Evolutionary conservation across 2,113 vertebrate species (phyloP), one percentile per base, ranked within the genome.

Genomic region (Ptilonorhynchus violaceus): DNA sequence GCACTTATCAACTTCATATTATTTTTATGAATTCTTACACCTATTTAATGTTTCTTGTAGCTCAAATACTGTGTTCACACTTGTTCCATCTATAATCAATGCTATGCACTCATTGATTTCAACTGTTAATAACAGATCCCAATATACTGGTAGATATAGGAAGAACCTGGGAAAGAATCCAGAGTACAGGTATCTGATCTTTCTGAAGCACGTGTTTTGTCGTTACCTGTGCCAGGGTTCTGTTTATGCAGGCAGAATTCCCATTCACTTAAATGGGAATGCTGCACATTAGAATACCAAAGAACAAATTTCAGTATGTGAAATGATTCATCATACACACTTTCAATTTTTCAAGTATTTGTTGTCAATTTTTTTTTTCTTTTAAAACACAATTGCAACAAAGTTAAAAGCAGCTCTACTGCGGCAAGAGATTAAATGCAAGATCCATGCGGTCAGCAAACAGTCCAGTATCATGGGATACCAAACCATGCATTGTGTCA

Each of bases 91-190:
- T 70, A 77, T 35, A 76, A 89, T 85, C 85, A 95, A 42, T 64
- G 49, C 46, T 77, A 59, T 6, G 15, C 16, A 80, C 17, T 80
- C 66, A 91, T 23, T 77, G 80, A 93, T 88, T 93, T 97, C 87
- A 96, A 42, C 13, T 24, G 37, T n/a, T 72, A 80, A 85, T 72
- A 97, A 92, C 44, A 42, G 58, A 14, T 92, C 47, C 53, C 41
- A 92, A 49, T 62, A 85, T 44, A 72, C 33, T 59, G 67, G 78
- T 80, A 97, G 96, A 95, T 78, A 95, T 95, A 96, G 44, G 84
- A 97, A 82, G 58, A 97, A 96, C 85, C 16, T 76, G 25, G 93
- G 87, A 91, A 96, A 68, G 23, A 93, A 95, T 91, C 85, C 93
- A 93, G 63, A 73, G 30, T 19, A 68, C 23, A 53, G 42, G 74